Conservation (phyloP, 64 coral and sea anemone species). For the Montipora efflorescens region DNA sequence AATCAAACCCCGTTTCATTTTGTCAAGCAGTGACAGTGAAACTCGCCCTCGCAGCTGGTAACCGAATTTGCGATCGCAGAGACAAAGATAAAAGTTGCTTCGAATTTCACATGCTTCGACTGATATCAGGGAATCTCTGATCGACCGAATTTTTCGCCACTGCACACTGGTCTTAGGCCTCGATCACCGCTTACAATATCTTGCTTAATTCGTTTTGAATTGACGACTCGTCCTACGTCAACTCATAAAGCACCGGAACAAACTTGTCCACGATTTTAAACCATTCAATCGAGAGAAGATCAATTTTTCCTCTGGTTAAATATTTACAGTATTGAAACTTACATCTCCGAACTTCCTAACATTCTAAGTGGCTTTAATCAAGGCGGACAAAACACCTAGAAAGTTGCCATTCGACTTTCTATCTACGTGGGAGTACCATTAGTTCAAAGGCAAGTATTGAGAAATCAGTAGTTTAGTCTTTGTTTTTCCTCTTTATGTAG, state of each 20-base stretch:
- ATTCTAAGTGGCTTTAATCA: background rate
- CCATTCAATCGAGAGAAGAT: background rate
- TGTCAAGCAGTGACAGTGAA: slow-evolving; percentile 12
- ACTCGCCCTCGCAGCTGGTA: background rate
- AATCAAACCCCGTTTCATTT: slow-evolving; percentile 39
- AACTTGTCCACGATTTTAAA: too few species aligned
- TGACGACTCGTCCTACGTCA: background rate
- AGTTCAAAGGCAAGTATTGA: background rate
- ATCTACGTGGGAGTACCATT: too few species aligned
- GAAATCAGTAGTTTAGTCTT: background rate
- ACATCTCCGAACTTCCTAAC: background rate
- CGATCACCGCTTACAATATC: background rate
- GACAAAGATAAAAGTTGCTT: slow-evolving; percentile 2
- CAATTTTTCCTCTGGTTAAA: background rate
- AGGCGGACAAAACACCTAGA: background rate
- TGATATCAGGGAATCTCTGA: background rate
- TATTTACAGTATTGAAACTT: background rate
- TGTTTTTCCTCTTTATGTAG: background rate
- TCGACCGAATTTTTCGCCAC: background rate
- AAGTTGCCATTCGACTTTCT: background rate
- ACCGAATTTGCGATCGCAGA: background rate
- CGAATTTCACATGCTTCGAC: background rate
- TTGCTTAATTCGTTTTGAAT: background rate
- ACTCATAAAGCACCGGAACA: background rate
- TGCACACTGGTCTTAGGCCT: too few species aligned